Base-by-base conservation (phyloP, 2,113 vertebrate species). In the Hylia prasina region DNA sequence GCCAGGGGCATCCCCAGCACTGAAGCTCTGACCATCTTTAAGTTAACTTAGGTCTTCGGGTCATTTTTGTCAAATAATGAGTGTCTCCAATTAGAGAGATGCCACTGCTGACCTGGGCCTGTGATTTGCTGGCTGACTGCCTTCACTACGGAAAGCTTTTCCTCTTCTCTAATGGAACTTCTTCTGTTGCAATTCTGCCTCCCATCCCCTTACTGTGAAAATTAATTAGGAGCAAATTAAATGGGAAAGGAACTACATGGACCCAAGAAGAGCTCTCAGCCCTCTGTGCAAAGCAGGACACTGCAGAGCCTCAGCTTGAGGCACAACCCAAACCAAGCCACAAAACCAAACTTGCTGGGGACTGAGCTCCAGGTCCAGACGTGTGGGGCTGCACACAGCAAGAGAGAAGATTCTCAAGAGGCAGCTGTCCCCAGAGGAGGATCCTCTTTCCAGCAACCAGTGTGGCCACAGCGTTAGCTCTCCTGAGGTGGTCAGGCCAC, bases 141-240 rank as follows among this genome's bases (percentile, higher is more conserved):
- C 19, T 71, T 64, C 15, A 8, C 44, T 17, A 1, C 11, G 64
- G 63, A 60, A 21, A 0, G 25, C 21, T 81, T 89, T 75, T 44
- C 35, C 42, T 75, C 91, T 89, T 44, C 82, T 82, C 39, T 80
- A 65, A 76, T 15, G 42, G 65, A 82, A 79, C 69, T 47, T 54
- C 58, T 71, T 53, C 69, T 64, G 16, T 37, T 76, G 47, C 57
- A 71, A 64, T 82, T 78, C 66, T 87, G 61, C 44, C 51, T 93
- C 84, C 60, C 25, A 60, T 89, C 16, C 7, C 73, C 58, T 87
- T 48, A 76, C 73, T n/a, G 39, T 76, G 85, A 87, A 79, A 82
- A 85, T 88, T 79, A 91, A 90, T 96, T 84, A 91, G 61, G 57
- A 68, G 10, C 33, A 75, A 78, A 87, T 87, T 79, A 75, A 93